These are phyloP conservation scores for Sceloporus tristichus DNA, from an alignment of 2,113 vertebrate species.

Conservation along the genomic window DNA sequence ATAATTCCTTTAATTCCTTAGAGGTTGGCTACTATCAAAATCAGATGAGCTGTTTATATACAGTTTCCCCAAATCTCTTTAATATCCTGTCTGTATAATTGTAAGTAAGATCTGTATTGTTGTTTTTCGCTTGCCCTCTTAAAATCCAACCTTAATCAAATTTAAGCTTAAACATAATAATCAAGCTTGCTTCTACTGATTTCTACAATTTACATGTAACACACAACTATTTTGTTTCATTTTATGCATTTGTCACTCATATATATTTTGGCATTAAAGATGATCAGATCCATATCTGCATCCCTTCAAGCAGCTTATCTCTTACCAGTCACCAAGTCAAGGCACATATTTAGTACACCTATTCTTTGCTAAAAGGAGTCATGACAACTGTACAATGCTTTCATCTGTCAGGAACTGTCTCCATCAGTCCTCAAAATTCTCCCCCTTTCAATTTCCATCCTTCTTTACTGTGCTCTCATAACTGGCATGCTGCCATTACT, in stretches of 20 bases:
- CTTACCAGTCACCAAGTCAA: background rate
- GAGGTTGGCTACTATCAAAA: slow-evolving; percentile 17
- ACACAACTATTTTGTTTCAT: background rate
- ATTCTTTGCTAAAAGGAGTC: too few species aligned
- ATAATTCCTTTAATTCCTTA: slow-evolving; percentile 34
- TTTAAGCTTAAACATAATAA: background rate
- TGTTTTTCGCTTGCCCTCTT: slow-evolving; percentile 15
- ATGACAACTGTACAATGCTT: background rate
- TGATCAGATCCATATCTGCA: background rate
- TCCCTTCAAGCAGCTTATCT: background rate
- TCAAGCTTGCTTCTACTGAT: background rate
- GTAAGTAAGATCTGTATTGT: slow-evolving; percentile 11
- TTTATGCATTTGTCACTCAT: background rate
- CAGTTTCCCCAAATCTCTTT: background rate
- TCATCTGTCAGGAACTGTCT: background rate
- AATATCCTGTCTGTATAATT: slow-evolving; percentile 10
- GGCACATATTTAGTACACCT: background rate
- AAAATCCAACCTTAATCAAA: slow-evolving; percentile 18
- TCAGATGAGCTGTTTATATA: slow-evolving; percentile 12
- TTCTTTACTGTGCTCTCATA: background rate
- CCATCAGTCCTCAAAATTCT: background rate
- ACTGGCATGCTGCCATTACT: too few species aligned
- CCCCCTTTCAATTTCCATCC: background rate
- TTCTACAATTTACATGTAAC: background rate
- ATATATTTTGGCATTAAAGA: background rate